These are phyloP conservation scores for Spialia ferax DNA, from an alignment of 2,888 invertebrate species.

Conservation along the genomic window DNA sequence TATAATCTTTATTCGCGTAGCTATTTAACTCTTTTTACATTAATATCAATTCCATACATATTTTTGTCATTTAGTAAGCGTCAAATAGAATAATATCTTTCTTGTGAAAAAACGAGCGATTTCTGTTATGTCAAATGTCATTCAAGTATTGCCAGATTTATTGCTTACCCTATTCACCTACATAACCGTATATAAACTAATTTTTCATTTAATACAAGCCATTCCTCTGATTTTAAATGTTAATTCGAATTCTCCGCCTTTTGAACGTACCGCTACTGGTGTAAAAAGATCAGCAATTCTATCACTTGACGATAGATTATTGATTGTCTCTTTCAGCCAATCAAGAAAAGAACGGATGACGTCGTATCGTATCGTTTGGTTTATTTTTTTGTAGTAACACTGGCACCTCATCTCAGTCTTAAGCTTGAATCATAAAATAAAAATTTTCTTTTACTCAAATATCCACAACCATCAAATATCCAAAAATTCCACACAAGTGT, in stretches of 20 bases:
- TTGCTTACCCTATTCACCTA: not conserved
- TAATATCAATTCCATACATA: no score
- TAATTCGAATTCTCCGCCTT: not conserved
- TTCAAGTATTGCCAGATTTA: not conserved
- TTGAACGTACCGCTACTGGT: no score
- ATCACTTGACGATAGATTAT: not conserved
- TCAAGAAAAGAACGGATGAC: not conserved
- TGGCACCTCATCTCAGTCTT: not conserved
- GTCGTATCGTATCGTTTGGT: not conserved
- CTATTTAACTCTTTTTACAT: no score
- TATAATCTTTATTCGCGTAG: no score
- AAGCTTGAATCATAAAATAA: conserved; percentile 6
- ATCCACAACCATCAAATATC: no score
- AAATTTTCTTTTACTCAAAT: no score
- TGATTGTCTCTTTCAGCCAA: not conserved
- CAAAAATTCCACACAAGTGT: no score
- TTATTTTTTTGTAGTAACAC: not conserved
- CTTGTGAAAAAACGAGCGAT: not conserved
- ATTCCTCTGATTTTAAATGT: not conserved
- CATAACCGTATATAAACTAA: not conserved
- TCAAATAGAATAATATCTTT: no score
- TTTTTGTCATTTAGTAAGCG: no score
- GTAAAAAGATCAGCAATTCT: conserved; percentile 5
- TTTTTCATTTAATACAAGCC: not conserved
- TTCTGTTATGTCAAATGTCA: not conserved